Percentiles rank a stretch among this genome's conserved stretches.
Evolutionary conservation across 2,797 vertebrate species (phyloP).

Genomic region (Darevskia nairensis): DNA sequence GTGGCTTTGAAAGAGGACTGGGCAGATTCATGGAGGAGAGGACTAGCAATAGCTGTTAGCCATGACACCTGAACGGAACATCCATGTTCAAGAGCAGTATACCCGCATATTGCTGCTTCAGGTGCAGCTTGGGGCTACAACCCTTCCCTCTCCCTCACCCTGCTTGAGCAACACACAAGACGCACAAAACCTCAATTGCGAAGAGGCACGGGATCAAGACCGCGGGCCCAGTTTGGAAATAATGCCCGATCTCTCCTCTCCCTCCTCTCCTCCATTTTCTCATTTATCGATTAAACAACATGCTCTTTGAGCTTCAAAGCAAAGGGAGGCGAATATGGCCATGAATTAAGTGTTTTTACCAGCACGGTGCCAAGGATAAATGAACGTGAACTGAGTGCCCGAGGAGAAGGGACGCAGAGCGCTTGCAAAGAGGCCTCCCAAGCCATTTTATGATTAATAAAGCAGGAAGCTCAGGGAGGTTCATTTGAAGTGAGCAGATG

Average conservation of each 20-base stretch:
- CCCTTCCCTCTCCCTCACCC: not conserved
- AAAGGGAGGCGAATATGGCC: constrained; percentile 32
- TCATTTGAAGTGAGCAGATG: constrained; percentile 60
- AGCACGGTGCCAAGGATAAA: constrained; percentile 58
- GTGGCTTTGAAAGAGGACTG: no score
- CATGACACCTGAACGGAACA: not conserved
- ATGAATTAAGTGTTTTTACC: constrained; percentile 57
- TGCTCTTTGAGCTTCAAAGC: constrained; percentile 45
- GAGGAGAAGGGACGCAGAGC: constrained; percentile 27
- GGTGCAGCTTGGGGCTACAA: not conserved
- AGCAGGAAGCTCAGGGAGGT: constrained; percentile 39
- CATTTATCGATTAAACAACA: constrained; percentile 29
- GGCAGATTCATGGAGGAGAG: no score
- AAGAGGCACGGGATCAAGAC: not conserved
- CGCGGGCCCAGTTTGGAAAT: constrained; percentile 4
- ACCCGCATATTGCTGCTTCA: not conserved
- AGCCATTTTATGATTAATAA: constrained; percentile 65
- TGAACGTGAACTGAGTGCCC: constrained; percentile 8
- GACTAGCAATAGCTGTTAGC: no score
- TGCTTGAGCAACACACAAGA: not conserved
- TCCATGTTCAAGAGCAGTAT: not conserved
- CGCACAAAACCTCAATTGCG: not conserved
- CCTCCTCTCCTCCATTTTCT: constrained; percentile 10
- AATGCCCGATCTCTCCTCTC: constrained; percentile 19
- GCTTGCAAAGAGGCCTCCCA: constrained; percentile 43